Evolutionary conservation across 2,888 invertebrate genomes (phyloP).

Genomic region (Carterocephalus palaemon): DNA sequence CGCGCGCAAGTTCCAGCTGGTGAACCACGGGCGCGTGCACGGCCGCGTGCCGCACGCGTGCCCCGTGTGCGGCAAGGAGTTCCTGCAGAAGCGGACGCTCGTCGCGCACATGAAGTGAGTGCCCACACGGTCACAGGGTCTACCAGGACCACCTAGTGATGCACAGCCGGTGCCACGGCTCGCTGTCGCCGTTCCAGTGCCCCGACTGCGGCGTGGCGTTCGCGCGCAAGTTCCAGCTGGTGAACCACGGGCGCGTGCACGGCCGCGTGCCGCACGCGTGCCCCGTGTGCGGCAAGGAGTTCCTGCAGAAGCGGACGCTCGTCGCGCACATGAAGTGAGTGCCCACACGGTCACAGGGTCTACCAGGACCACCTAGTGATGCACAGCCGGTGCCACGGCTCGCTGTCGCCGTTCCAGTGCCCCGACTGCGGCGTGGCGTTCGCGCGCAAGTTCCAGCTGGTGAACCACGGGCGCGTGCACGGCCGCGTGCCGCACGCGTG

Average conservation of each 20-base stretch:
- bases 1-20: constrained; percentile 90
- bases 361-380: constrained; percentile 84
- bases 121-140: constrained; percentile 1
- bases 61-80: constrained; percentile 90
- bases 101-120: constrained; percentile 87
- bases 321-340: constrained; percentile 87
- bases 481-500: constrained; percentile 90
- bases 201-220: constrained; percentile 92
- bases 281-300: constrained; percentile 90
- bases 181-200: constrained; percentile 96
- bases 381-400: constrained; percentile 96
- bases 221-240: constrained; percentile 90
- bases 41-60: constrained; percentile 90
- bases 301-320: constrained; percentile 89
- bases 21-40: constrained; percentile 89
- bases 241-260: constrained; percentile 89
- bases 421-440: constrained; percentile 92
- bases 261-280: constrained; percentile 90
- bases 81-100: constrained; percentile 89
- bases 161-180: constrained; percentile 96
- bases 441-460: constrained; percentile 90
- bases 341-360: constrained; percentile 1
- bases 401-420: constrained; percentile 96
- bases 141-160: constrained; percentile 84
- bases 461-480: constrained; percentile 89